Conservation (phyloP, 2,797 vertebrate genomes). For the Fratercula arctica region DNA sequence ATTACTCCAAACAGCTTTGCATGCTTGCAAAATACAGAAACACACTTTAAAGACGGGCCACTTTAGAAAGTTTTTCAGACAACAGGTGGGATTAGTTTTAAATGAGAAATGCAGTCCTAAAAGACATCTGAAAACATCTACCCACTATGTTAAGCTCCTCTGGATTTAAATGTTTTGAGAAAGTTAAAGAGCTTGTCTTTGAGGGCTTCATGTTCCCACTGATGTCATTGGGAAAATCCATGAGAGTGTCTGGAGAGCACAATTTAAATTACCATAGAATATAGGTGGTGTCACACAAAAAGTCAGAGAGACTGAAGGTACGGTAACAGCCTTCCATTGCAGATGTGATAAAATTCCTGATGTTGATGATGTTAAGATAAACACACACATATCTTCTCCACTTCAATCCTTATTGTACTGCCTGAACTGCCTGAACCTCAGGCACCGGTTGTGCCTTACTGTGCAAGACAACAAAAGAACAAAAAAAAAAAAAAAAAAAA, state of each 20-base stretch:
- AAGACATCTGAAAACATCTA: slow-evolving; percentile 40
- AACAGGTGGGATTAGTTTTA: slow-evolving; percentile 36
- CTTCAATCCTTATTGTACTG: not conserved
- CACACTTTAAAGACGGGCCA: not conserved
- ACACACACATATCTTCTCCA: not conserved
- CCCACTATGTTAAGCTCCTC: not conserved
- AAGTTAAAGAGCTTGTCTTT: slow-evolving; percentile 3
- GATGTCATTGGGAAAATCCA: not conserved
- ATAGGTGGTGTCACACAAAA: not conserved
- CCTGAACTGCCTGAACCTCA: not conserved
- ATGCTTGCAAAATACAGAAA: slow-evolving; percentile 6
- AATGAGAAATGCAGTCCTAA: slow-evolving; percentile 34
- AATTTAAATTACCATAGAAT: not conserved
- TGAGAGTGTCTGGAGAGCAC: not conserved
- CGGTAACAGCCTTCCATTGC: not conserved
- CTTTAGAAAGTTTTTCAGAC: slow-evolving; percentile 10
- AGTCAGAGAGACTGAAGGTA: not conserved
- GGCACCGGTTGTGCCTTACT: accelerated
- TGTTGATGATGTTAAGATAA: not conserved
- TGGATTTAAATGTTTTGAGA: slow-evolving; percentile 36
- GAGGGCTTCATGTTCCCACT: not conserved
- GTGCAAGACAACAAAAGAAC: not conserved
- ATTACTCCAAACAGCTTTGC: not conserved
- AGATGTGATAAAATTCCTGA: not conserved
- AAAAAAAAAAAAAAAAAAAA: not conserved